Percentiles rank a stretch among this genome's conserved stretches.
Evolutionary conservation across 2,113 vertebrate genomes (phyloP).

Genomic region (Glareola pratincola): DNA sequence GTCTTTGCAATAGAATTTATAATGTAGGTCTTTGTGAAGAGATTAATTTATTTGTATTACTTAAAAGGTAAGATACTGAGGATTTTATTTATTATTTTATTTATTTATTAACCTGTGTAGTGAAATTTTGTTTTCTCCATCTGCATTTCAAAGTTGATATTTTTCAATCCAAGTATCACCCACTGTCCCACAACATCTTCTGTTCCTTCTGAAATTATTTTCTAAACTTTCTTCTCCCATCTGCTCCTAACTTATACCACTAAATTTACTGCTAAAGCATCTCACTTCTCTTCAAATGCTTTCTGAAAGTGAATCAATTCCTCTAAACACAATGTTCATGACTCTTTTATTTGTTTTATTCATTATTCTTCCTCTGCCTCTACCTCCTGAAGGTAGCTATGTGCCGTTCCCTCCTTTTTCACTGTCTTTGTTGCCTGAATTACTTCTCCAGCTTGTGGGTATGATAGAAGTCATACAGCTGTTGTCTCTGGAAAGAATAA

Average conservation of each 20-base stretch:
- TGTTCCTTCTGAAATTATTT: neutral
- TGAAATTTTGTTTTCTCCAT: neutral
- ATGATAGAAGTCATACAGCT: neutral
- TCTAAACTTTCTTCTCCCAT: neutral
- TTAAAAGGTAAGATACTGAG: neutral
- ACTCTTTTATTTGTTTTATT: neutral
- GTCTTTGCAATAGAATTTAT: neutral
- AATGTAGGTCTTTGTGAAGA: neutral
- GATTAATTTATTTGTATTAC: neutral
- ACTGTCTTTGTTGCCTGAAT: neutral
- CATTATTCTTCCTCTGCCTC: neutral
- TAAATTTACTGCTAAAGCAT: neutral
- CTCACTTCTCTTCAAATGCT: neutral
- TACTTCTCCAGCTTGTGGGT: neutral
- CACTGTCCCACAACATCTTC: neutral
- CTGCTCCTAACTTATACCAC: neutral
- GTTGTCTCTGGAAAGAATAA: neutral
- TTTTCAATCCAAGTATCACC: neutral
- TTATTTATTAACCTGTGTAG: neutral
- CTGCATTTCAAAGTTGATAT: neutral
- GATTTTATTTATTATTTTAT: neutral
- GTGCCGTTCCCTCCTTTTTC: neutral
- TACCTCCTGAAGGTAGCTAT: neutral
- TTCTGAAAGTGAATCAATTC: neutral
- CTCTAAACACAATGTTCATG: neutral